These are phyloP conservation scores for Aplidium turbinatum DNA, from an alignment of 23 tunicate species.

Conservation along the genomic window DNA sequence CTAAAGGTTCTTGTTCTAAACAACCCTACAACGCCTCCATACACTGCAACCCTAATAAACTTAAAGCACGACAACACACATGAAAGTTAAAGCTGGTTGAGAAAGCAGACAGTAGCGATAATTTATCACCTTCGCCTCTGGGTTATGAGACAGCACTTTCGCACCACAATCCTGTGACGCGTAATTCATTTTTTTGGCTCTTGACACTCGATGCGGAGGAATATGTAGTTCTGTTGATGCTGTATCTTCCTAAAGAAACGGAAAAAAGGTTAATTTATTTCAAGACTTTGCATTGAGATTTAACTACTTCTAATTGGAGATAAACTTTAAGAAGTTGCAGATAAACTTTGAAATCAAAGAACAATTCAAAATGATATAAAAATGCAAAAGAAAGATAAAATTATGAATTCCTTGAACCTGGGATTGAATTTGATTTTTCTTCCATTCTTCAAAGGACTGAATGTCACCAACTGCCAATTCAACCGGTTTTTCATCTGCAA, in stretches of 20 bases:
- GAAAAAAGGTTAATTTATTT: neutral
- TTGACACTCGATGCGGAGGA: conserved; percentile 25
- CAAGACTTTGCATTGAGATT: no score
- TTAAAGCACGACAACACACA: no score
- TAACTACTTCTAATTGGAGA: no score
- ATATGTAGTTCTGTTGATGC: conserved; percentile 26
- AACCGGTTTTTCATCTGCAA: conserved; percentile 37
- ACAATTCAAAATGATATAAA: no score
- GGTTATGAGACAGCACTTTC: conserved; percentile 67
- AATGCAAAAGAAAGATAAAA: neutral
- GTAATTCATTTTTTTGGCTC: conserved; percentile 91
- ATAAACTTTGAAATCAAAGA: no score
- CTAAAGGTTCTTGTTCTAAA: no score
- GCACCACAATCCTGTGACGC: conserved; percentile 97
- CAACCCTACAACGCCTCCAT: no score
- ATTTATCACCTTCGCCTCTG: conserved; percentile 71
- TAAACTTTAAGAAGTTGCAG: no score
- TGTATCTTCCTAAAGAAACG: conserved; percentile 36
- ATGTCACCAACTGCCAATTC: conserved; percentile 61
- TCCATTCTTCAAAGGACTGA: conserved; percentile 97
- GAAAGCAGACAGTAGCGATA: no score
- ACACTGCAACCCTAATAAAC: no score
- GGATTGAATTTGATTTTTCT: conserved; percentile 75
- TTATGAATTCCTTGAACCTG: conserved; percentile 3
- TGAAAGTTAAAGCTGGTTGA: no score